A percentile compares a stretch with the other conserved stretches of the same genome.
Conservation (phyloP, 2,888 invertebrate genomes). For the Ceriagrion tenellum region DNA sequence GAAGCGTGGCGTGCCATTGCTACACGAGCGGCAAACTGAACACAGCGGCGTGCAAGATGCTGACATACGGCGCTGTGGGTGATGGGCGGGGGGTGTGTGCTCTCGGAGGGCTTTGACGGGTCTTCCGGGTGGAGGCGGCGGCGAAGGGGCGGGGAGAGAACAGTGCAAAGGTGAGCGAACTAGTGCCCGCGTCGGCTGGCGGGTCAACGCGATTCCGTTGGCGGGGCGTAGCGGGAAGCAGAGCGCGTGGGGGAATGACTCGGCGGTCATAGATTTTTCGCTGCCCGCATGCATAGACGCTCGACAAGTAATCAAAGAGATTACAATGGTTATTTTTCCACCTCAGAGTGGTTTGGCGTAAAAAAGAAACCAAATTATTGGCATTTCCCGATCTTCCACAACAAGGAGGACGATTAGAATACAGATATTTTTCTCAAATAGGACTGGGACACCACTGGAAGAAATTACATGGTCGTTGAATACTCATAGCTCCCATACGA, state of each 20-base stretch:
- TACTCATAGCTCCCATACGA: no score
- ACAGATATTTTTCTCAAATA: no score
- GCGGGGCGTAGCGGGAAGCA: not conserved
- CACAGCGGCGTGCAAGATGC: constrained; percentile 58
- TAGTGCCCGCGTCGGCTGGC: not conserved
- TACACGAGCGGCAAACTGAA: not conserved
- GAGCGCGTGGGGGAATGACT: not conserved
- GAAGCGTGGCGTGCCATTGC: not conserved
- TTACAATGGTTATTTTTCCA: no score
- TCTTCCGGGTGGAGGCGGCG: not conserved
- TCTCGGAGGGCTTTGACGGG: not conserved
- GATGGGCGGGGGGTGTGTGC: not conserved
- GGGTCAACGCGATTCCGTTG: not conserved
- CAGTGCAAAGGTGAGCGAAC: not conserved
- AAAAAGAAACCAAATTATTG: no score
- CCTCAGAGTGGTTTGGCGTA: no score
- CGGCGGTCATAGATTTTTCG: no score
- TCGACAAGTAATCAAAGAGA: no score
- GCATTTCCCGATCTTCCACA: no score
- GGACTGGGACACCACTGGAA: no score
- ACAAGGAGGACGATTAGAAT: no score
- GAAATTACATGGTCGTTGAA: no score
- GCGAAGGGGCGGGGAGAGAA: not conserved
- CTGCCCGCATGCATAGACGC: no score
- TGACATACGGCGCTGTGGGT: constrained; percentile 58